Base-by-base conservation (phyloP, 2,113 vertebrate species). In the Phyllostomus hastatus region DNA sequence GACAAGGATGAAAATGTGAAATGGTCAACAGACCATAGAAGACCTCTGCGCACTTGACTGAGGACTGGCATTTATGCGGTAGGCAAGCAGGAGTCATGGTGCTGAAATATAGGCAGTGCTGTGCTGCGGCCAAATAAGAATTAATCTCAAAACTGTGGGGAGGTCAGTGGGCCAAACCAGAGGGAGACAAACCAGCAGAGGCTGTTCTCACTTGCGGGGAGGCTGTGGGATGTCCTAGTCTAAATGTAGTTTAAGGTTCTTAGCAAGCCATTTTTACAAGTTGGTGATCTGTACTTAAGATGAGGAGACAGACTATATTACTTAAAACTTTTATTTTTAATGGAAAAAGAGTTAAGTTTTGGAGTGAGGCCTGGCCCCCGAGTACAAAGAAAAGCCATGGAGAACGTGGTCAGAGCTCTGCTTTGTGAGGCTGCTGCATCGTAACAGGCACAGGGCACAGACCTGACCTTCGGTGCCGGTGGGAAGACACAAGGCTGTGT, bases 161-260 rank as follows among this genome's bases (percentile, higher is more conserved):
- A 82, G 8, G 41, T 59, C 50, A 75, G 31, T 2, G 54, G 81
- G 86, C 64, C 48, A 12, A 57, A 85, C 33, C 41, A 8, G 22
- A 50, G 43, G 12, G 35, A 11, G 26, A 15, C 20, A 24, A 38
- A 19, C 59, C 43, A 67, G 17, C n/a, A 24, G 72, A 50, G 31
- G 66, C 11, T 38, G 0, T 5, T 35, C 41, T 82, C 33, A 43
- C 43, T 28, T 26, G 15, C 38, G 50, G 48, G 61, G 61, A 84
- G 38, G 50, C 46, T 0, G 0, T 20, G 19, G 66, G 12, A n/a
- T 64, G 78, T 46, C 41, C 12, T 0, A 14, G n/a, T 22, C 14
- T n/a, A 72, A 87, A 33, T 43, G 6, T 33, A 43, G 9, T 33
- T 70, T 35, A 16, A 24, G 35, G 78, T 66, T 78, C 50, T 94